Conservation (phyloP, 2,888 invertebrate genomes). For the Leptinotarsa haldemani region DNA sequence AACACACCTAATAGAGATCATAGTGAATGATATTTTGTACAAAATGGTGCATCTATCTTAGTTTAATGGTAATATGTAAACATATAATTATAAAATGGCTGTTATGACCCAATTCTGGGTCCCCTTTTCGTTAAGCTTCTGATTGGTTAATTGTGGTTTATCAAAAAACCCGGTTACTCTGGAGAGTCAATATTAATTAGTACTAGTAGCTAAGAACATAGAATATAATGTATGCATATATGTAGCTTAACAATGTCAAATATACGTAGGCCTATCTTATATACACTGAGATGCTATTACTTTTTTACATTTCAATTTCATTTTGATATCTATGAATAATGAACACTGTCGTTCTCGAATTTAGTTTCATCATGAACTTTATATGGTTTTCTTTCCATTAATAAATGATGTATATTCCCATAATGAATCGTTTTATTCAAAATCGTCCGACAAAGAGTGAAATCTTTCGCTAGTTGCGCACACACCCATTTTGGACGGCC, state of each 20-base stretch:
- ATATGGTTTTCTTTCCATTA: constrained; percentile 58
- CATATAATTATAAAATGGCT: constrained; percentile 60
- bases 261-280: constrained; percentile 64
- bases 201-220: constrained; percentile 55
- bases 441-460: neutral
- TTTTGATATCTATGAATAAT: constrained; percentile 59
- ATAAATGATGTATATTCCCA: constrained; percentile 62
- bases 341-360: constrained; percentile 41
- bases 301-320: constrained; percentile 61
- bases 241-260: constrained; percentile 58
- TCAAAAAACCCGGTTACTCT: constrained; percentile 58
- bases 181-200: constrained; percentile 66
- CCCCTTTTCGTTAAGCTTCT: constrained; percentile 47
- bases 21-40: constrained; percentile 24
- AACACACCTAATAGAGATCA: constrained; percentile 14
- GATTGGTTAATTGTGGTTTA: constrained; percentile 56
- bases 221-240: constrained; percentile 58
- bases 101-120: constrained; percentile 50
- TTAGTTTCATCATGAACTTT: constrained; percentile 54
- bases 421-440: constrained; percentile 25
- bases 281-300: constrained; percentile 60
- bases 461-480: too few species aligned
- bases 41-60: constrained; percentile 42
- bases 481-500: too few species aligned
- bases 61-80: constrained; percentile 44